Evolutionary conservation across 2,113 vertebrate genomes (phyloP).

Genomic region (Tachysurus vachellii): DNA sequence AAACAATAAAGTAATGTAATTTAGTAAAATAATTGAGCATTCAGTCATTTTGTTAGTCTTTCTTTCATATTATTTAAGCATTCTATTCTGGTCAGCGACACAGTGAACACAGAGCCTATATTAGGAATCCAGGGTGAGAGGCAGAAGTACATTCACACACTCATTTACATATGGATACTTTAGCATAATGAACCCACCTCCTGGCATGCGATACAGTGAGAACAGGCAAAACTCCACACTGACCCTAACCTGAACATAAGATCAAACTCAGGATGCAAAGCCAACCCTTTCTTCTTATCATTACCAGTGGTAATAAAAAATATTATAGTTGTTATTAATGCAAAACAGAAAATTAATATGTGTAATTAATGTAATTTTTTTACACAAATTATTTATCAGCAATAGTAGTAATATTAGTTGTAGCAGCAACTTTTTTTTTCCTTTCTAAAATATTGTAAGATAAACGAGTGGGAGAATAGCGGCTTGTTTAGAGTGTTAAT

Average conservation of each 20-base stretch:
- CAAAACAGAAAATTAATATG: neutral
- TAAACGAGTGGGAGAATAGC: neutral
- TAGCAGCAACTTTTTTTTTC: neutral
- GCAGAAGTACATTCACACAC: neutral
- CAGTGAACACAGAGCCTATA: neutral
- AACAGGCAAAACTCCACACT: neutral
- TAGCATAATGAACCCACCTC: no score
- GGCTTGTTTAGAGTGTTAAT: neutral
- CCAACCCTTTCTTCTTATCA: neutral
- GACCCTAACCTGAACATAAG: neutral
- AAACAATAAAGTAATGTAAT: neutral
- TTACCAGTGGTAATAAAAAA: neutral
- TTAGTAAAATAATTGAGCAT: neutral
- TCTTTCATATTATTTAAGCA: neutral
- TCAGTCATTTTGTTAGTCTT: neutral
- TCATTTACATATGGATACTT: no score
- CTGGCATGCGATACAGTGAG: neutral
- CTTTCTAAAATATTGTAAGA: neutral
- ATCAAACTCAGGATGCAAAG: neutral
- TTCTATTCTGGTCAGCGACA: neutral
- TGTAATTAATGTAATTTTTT: neutral
- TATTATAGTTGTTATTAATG: neutral
- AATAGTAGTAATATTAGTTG: neutral
- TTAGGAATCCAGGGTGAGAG: neutral
- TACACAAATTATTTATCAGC: neutral